Base-by-base conservation (phyloP, 2,113 vertebrate genomes). In the Anseranas semipalmata region DNA sequence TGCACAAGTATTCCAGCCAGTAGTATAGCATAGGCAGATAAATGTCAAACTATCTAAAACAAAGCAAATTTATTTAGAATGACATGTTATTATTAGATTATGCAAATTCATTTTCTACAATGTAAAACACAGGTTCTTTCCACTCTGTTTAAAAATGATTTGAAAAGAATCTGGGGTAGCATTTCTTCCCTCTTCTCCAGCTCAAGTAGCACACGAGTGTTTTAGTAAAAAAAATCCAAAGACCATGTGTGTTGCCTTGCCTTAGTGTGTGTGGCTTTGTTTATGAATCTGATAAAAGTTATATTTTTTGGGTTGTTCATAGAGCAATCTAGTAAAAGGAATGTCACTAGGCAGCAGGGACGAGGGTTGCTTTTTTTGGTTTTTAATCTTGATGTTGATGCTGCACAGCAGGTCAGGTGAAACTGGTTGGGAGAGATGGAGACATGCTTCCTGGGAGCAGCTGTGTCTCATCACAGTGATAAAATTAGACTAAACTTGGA, bases 51-150 rank as follows among this genome's bases (percentile, higher is more conserved):
- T 7, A 4, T 37, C 18, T 55, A 41, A 85, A 67, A 15, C 6
- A 39, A 60, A 56, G 4, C 3, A 39, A 25, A 6, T 4, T 33
- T 66, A 27, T 45, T 63, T 39, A 27, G 55, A 92, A 63, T 62
- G 11, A 18, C 22, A 58, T 0, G 0, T 10, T 55, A 41, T 53
- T 43, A 13, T 33, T 74, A 53, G 13, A 62, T 63, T 15, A 78
- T 7, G 9, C 4, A 25, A 6, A 63, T 85, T 50, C 5, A 46
- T 67, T 89, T 87, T 75, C 41, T 77, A 9, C 15, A 55, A 1
- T 55, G 15, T 67, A 75, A 74, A 78, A 16, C 9, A 7, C 6
- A 67, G 2, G 1, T 46, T 43, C 3, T 71, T 89, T 59, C 14
- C 3, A 11, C 15, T 33, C 17, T 12, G 27, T 52, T 93, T 87